phyloP scores from a whole-genome alignment of 2,113 vertebrate species.

The Eublepharis macularius region DNA sequence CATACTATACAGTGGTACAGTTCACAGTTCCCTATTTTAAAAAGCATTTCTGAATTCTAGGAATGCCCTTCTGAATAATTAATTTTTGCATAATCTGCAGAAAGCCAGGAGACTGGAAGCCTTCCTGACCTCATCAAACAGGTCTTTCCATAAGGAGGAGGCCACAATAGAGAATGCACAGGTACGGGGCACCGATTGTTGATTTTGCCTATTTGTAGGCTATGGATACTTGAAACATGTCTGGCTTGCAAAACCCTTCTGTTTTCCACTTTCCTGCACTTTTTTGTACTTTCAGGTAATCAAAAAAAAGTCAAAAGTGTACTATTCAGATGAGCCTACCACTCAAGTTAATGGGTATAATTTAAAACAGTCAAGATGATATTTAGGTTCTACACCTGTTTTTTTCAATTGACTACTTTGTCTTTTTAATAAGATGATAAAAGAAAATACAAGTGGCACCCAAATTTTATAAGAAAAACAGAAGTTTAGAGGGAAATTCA shows the following conservation, averaged over 20 bases:
- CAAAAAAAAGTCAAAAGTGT: background rate
- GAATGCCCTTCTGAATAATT: too few species aligned
- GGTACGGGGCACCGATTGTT: too few species aligned
- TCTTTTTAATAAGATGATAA: constrained; percentile 7
- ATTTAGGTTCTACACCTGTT: background rate
- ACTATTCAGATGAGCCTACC: background rate
- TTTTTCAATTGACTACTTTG: background rate
- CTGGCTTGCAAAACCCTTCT: background rate
- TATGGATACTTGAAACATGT: background rate
- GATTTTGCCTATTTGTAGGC: too few species aligned
- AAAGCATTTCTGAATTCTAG: too few species aligned
- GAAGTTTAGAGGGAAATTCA: background rate
- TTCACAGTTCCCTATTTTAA: too few species aligned
- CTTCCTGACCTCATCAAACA: too few species aligned
- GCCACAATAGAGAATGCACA: too few species aligned
- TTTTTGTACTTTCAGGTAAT: background rate
- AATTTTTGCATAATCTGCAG: too few species aligned
- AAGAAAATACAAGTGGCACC: constrained; percentile 3
- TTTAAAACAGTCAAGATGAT: background rate
- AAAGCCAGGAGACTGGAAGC: too few species aligned
- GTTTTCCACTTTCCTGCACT: background rate
- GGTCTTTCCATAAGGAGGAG: too few species aligned
- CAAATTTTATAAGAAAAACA: background rate
- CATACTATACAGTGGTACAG: too few species aligned
- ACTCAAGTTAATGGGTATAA: background rate